Evolutionary conservation across 2,113 vertebrate genomes (phyloP), one percentile per base, ranked within the genome.

Genomic region (Brachionichthys hirsutus): DNA sequence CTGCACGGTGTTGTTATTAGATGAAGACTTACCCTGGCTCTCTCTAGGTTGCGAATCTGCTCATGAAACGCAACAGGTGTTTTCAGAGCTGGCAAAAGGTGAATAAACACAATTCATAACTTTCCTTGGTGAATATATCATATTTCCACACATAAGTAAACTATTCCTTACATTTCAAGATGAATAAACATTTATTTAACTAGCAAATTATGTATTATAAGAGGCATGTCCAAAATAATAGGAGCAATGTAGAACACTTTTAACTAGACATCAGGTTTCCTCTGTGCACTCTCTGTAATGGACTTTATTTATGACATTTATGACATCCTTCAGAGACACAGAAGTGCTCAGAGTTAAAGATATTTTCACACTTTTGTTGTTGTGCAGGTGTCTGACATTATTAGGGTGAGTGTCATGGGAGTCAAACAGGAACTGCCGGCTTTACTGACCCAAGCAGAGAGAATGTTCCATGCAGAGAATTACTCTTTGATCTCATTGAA

Each of bases 41-140:
- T 90, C 86, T 99, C 94, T 89, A 99, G 91, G 88, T 92, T 98
- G 89, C 94, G 94, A 57, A 98, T 97, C 89, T 95, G 94, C 80
- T 96, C 94, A 58, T 98, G 97, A 90, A 98, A 98, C 82, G 92
- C 93, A 69, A 93, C 94, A 66, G 96, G 95, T 70, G 93, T 94
- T 91, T 98, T 98, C 90, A 99, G 90, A 70, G 96, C 97, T 99
- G 83, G 12, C 65, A 58, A 79, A 77, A 60, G 70, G 24, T 2
- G 4, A 30, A 30, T 6, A 30, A 30, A 30, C 14, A 42, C 36
- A 50, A 36, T 88, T 45, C 30, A 84, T 59, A 55, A 49, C 2
- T 6, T 19, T 19, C 20, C 17, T 38, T 1, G 0, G 30, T 46
- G 12, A 43, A 12, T 24, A 19, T 7, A 22, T 2, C 20, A 12